Percentiles rank a stretch among this genome's conserved stretches.
Conservation (phyloP, 2,888 invertebrate species). For the Metellina segmentata region DNA sequence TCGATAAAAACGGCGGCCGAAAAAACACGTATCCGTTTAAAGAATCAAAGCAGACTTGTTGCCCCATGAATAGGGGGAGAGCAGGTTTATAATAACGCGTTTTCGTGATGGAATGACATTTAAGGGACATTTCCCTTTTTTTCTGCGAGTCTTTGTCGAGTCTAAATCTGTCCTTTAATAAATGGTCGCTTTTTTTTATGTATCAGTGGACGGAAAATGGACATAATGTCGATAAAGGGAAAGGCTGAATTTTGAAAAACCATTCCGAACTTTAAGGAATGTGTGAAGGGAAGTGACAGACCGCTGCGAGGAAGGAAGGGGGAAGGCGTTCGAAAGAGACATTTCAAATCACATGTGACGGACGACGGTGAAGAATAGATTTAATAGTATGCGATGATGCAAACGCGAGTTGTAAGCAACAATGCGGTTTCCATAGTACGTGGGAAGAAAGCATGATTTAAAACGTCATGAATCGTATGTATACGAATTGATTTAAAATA, state of each 20-base stretch:
- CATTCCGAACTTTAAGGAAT: conserved; percentile 25
- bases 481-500: too few species aligned
- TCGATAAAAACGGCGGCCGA: conserved; percentile 15
- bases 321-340: too few species aligned
- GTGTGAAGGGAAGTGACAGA: conserved; percentile 6
- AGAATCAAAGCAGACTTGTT: conserved; percentile 69
- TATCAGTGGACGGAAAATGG: conserved; percentile 35
- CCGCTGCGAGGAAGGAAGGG: background rate
- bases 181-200: conserved; percentile 40
- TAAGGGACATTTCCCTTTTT: background rate
- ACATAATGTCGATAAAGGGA: conserved; percentile 44
- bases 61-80: conserved; percentile 58
- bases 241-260: conserved; percentile 36
- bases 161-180: conserved; percentile 51
- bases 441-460: too few species aligned
- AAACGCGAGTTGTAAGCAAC: too few species aligned
- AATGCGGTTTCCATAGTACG: too few species aligned
- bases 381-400: too few species aligned
- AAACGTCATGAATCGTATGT: too few species aligned
- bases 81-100: conserved; percentile 73
- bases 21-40: conserved; percentile 9
- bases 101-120: conserved; percentile 23
- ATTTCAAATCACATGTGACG: too few species aligned
- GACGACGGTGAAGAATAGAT: too few species aligned
- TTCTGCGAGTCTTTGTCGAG: conserved; percentile 31